phyloP scores from a whole-genome alignment of 1,140 invertebrate genomes.

The Tetramorium simillimum region DNA sequence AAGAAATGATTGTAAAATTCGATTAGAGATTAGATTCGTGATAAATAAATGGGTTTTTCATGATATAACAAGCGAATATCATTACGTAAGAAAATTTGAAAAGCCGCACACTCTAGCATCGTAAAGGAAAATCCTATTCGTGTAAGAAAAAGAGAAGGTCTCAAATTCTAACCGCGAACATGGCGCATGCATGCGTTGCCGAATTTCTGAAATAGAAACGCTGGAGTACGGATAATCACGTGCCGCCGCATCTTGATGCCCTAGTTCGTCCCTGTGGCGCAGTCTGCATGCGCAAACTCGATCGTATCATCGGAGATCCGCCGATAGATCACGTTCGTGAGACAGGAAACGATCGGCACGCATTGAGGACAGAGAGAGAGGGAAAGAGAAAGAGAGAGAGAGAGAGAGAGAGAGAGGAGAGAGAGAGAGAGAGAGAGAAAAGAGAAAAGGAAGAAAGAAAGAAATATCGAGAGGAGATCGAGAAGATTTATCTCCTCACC shows the following conservation, averaged over 20 bases:
- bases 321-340: constrained; percentile 70
- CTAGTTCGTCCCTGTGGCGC: constrained; percentile 55
- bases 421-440: neutral
- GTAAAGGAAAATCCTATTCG: neutral
- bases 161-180: neutral
- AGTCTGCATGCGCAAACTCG: constrained; percentile 65
- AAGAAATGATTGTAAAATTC: neutral
- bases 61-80: neutral
- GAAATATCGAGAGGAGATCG: constrained; percentile 50
- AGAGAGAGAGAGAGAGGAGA: neutral
- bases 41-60: neutral
- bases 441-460: constrained; percentile 27
- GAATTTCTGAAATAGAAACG: neutral
- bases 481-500: constrained; percentile 60
- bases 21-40: neutral
- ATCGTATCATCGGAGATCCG: constrained; percentile 55
- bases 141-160: neutral
- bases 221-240: constrained; percentile 62
- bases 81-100: neutral
- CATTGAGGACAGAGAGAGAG: constrained; percentile 6
- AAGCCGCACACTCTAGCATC: neutral
- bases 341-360: constrained; percentile 44
- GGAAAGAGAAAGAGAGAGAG: too few relatives aligned
- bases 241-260: constrained; percentile 67
- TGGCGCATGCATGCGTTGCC: neutral